Evolutionary conservation across 2,888 invertebrate species (phyloP), one percentile per base, ranked within the genome.

Genomic region (Diarsia mendica): DNA sequence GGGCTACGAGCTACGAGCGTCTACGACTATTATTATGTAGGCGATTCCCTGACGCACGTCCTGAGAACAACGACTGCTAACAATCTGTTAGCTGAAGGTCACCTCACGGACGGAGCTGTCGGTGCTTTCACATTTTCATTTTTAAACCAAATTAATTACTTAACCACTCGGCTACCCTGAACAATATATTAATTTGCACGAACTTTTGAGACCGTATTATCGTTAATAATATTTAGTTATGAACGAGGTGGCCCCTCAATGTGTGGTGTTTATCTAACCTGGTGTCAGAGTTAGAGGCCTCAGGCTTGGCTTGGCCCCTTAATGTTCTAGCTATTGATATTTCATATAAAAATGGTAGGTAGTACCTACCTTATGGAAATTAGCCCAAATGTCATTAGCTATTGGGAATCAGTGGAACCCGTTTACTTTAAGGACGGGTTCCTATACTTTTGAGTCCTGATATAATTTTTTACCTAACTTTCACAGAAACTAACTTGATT

Each of bases 21-120:
- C 79, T 69, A 79, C 74, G 55, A n/a, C 68, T 75, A 65, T 78
- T 82, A 82, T 75, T 78, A 76, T 58, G 84, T 58, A 33, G 72
- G 70, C 67, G 64, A 63, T 55, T 80, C 44, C 39, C 71, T 86
- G 84, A 84, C 86, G 87, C 85, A 86, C 85, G 44, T 80, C 82
- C 87, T 64, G 64, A 67, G 65, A 70, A 61, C 72, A 68, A 61
- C 48, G 75, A 55, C 67, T 84, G 61, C 49, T 81, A 84, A 80
- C 77, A 76, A 84, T 70, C 64, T 48, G 67, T 61, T 61, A 39
- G 44, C 75, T 61, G 39, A 82, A 81, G 82, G 85, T 84, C 81
- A 39, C 28, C 15, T 9, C 60, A 9, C 58, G 46, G 28, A 53
- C 48, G 23, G 33, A 8, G 23, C 55, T 20, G n/a, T 33, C 15